These are phyloP conservation scores for Elanoides forficatus DNA, from an alignment of 2,113 vertebrate species.

Conservation along the genomic window DNA sequence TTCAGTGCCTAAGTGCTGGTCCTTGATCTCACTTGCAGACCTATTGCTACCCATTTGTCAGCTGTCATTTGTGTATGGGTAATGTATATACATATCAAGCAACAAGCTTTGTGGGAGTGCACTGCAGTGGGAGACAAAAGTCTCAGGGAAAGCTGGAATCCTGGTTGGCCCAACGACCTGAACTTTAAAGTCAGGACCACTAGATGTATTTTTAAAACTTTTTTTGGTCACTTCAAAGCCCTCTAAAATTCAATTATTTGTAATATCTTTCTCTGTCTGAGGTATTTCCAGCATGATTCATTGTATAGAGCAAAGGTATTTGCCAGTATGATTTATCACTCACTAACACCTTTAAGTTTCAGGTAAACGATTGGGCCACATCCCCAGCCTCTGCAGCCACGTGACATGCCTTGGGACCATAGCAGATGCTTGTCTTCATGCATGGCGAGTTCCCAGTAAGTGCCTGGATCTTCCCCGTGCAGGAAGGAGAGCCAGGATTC, in stretches of 20 bases:
- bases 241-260: not conserved
- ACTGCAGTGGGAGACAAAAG: not conserved
- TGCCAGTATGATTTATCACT: not conserved
- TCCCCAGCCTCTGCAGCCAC: not conserved
- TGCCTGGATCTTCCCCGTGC: not conserved
- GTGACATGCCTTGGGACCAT: not conserved
- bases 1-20: not conserved
- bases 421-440: not conserved
- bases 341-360: not conserved
- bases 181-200: not conserved
- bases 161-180: not conserved
- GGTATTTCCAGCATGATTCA: not conserved
- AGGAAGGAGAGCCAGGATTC: not conserved
- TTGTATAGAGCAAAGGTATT: not conserved
- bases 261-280: not conserved
- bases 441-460: accelerated
- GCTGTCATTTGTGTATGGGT: not conserved
- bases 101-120: not conserved
- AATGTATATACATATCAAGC: not conserved
- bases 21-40: not conserved
- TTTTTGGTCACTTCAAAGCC: not conserved
- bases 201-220: not conserved
- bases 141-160: not conserved
- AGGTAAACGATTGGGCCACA: not conserved
- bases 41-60: not conserved